phyloP scores from a whole-genome alignment of 2,888 invertebrate species.

The Fabriciana adippe region DNA sequence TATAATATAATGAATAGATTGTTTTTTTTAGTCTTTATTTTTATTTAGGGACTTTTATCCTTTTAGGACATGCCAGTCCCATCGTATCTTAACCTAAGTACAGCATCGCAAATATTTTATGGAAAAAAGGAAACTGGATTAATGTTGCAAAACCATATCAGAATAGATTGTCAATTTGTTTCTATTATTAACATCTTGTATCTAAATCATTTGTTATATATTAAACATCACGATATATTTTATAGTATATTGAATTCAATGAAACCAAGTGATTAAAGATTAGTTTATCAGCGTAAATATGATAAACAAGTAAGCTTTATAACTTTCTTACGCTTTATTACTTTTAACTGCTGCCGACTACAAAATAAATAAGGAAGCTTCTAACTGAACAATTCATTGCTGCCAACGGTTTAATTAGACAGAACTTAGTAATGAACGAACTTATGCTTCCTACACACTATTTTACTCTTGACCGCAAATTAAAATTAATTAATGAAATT shows the following conservation, averaged over 20 bases:
- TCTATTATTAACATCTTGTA: neutral
- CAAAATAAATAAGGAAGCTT: conserved; percentile 64
- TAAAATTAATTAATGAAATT: conserved; percentile 39
- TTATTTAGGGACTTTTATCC: too few relatives aligned
- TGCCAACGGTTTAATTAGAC: conserved; percentile 63
- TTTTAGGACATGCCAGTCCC: too few relatives aligned
- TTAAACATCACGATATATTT: too few relatives aligned
- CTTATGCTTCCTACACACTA: conserved; percentile 40
- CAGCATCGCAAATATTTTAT: too few relatives aligned
- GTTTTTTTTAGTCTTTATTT: too few relatives aligned
- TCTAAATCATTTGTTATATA: neutral
- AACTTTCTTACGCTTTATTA: conserved; percentile 48
- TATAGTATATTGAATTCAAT: neutral
- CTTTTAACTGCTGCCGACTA: conserved; percentile 43
- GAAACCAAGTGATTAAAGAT: neutral
- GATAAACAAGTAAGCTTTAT: conserved; percentile 45
- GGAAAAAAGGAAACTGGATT: too few relatives aligned
- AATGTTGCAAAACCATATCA: too few relatives aligned
- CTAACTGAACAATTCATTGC: conserved; percentile 59
- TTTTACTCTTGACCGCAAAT: conserved; percentile 50
- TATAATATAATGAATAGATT: neutral
- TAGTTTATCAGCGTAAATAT: conserved; percentile 30
- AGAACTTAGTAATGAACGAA: conserved; percentile 51
- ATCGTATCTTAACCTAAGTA: too few relatives aligned
- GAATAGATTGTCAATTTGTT: neutral